Conservation (phyloP, 1,140 invertebrate species). For the Achatina immaculata region DNA sequence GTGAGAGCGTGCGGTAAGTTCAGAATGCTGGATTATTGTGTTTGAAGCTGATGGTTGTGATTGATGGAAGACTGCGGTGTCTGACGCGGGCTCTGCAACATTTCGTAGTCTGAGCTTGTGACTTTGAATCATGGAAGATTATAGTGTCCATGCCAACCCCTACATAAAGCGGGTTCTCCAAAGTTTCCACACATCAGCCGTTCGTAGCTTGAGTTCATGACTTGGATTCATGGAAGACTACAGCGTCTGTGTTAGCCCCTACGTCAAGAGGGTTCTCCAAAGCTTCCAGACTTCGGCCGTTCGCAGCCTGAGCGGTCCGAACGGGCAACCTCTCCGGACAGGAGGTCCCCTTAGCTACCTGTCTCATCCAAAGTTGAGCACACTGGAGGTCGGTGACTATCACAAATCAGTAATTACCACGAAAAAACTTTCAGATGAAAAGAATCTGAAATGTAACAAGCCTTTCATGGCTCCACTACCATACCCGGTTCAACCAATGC, state of each 20-base stretch:
- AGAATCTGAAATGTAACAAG: conserved; percentile 62
- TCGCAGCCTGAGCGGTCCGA: conserved; percentile 91
- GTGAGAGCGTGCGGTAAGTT: too few species aligned
- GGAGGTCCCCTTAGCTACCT: conserved; percentile 40
- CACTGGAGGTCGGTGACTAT: conserved; percentile 53
- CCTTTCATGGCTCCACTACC: conserved; percentile 60
- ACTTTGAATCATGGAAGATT: too few species aligned
- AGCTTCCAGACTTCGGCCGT: conserved; percentile 92
- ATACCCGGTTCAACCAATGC: conserved; percentile 74
- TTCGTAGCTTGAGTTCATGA: too few species aligned
- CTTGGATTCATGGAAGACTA: conserved; percentile 56
- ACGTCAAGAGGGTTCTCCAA: conserved; percentile 92
- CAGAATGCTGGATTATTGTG: too few species aligned
- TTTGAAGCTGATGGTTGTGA: too few species aligned
- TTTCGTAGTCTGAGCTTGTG: too few species aligned
- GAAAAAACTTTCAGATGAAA: conserved; percentile 53
- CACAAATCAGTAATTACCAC: conserved; percentile 51
- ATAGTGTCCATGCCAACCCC: too few species aligned
- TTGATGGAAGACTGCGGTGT: too few species aligned
- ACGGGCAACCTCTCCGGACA: conserved; percentile 73
- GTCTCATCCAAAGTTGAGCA: conserved; percentile 48
- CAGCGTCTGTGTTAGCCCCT: conserved; percentile 75
- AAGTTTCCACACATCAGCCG: too few species aligned
- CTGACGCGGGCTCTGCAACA: too few species aligned
- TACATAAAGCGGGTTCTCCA: too few species aligned